These are phyloP conservation scores for Gnathonemus longibarbis DNA, from an alignment of 2,113 vertebrate genomes.

Conservation along the genomic window DNA sequence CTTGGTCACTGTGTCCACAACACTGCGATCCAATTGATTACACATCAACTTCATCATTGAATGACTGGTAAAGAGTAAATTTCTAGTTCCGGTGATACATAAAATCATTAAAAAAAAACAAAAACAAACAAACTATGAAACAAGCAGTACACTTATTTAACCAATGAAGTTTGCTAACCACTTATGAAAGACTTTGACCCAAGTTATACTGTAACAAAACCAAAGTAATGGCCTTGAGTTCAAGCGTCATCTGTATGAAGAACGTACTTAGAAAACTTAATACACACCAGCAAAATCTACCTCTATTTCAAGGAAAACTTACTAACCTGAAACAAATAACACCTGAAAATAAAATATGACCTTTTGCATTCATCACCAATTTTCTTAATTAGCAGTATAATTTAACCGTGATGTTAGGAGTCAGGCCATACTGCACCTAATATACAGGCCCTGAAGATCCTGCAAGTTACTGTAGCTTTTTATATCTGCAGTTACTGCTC, in stretches of 20 bases:
- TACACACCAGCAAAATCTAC: background rate
- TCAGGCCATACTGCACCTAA: background rate
- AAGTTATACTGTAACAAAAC: background rate
- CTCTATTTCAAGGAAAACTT: conserved; percentile 7
- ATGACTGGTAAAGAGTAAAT: background rate
- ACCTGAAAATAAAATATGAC: background rate
- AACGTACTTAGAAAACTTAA: background rate
- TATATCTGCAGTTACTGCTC: background rate
- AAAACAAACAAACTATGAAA: background rate
- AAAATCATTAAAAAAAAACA: background rate
- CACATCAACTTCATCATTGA: background rate
- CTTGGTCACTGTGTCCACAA: background rate
- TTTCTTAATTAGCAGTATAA: background rate
- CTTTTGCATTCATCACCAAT: background rate
- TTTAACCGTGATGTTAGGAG: background rate
- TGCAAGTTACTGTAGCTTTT: background rate
- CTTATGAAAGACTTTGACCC: background rate
- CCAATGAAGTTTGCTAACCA: background rate
- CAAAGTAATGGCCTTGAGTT: background rate
- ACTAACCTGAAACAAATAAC: background rate
- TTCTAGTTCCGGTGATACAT: background rate
- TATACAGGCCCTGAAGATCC: conserved; percentile 1
- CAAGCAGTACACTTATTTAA: background rate
- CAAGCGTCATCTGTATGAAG: background rate
- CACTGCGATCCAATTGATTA: background rate